Base-by-base conservation (phyloP, 2,113 vertebrate genomes). In the Epinephelus fuscoguttatus region DNA sequence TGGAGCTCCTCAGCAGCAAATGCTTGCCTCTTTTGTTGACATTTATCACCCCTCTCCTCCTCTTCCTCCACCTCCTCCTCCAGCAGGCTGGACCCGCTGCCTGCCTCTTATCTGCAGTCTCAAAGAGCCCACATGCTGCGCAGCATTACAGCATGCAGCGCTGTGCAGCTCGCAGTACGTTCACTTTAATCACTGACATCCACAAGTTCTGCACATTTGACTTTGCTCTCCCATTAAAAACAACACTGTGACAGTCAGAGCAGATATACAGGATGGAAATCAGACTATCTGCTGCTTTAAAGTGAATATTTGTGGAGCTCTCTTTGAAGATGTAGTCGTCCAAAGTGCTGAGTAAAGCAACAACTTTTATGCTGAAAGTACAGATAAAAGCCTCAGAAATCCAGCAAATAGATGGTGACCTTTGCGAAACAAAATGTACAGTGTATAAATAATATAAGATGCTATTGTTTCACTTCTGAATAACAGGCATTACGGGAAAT, bases 21-120 rank as follows among this genome's bases (percentile, higher is more conserved):
- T 55, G 68, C 66, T 68, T 27, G 25, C 50, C 15, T 68, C 45
- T 55, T 52, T 70, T 55, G 66, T 42, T 89, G 83, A 90, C 84
- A 88, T 92, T 91, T 84, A 89, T 90, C 89, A 84, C n/a, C 63
- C 82, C 33, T 27, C 14, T 50, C 25, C 18, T 69, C 37, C 18
- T 40, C 70, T 42, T 74, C 53, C 15, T 81, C 71, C 30, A 50
- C 81, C 42, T 27, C 70, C 67, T 73, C 42, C 70, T 75, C 67
- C 62, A 69, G 76, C 78, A 79, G 80, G 62, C 30, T 4, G 47
- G 62, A 42, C 55, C 71, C 4, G n/a, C 80, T 64, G 66, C 50
- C 80, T 78, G 64, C 56, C 81, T 85, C 87, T 93, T 81, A 92
- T 94, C 86, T 90, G 84, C 71, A 45, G 80, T 59, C 71, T 84